Conservation (phyloP, 2,797 vertebrate species). For the Macroramphosus scolopax region DNA sequence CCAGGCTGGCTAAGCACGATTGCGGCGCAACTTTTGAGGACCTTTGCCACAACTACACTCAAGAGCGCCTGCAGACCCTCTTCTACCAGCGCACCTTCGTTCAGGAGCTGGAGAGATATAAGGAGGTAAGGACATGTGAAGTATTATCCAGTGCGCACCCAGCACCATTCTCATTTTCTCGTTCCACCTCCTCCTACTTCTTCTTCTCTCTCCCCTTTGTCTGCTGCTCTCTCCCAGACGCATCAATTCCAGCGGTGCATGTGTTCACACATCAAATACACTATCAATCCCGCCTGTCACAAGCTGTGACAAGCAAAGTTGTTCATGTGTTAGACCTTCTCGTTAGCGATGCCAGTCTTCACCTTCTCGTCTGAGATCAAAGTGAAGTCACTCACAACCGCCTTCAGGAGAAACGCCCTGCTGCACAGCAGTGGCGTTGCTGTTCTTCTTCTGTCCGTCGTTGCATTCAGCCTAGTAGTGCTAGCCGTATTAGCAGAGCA, state of each 20-base stretch:
- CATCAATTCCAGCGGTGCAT: constrained; percentile 57
- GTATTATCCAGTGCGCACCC: constrained; percentile 5
- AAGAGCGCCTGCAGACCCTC: constrained; percentile 92
- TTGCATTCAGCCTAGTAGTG: constrained; percentile 26
- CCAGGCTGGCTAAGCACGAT: constrained; percentile 80
- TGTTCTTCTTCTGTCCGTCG: constrained; percentile 41
- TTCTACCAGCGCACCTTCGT: constrained; percentile 92
- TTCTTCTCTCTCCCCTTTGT: constrained; percentile 25
- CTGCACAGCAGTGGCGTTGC: constrained; percentile 45
- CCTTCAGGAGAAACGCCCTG: constrained; percentile 63
- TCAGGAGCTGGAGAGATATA: constrained; percentile 93
- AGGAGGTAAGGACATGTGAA: constrained; percentile 81
- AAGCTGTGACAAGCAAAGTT: constrained; percentile 55
- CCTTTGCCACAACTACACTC: constrained; percentile 95
- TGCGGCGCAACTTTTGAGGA: constrained; percentile 92
- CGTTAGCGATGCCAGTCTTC: constrained; percentile 71
- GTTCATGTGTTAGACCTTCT: constrained; percentile 60
- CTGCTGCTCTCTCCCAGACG: constrained; percentile 45
- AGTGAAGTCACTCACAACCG: constrained; percentile 63
- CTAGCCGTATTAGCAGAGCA: constrained; percentile 17
- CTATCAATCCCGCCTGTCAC: constrained; percentile 66
- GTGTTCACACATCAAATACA: constrained; percentile 56
- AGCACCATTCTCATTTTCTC: constrained; percentile 26
- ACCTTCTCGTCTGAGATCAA: constrained; percentile 67
- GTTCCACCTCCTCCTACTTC: constrained; percentile 15